Evolutionary conservation across 1,140 invertebrate genomes (phyloP), one percentile per base, ranked within the genome.

Genomic region (Drosophila bifasciata): DNA sequence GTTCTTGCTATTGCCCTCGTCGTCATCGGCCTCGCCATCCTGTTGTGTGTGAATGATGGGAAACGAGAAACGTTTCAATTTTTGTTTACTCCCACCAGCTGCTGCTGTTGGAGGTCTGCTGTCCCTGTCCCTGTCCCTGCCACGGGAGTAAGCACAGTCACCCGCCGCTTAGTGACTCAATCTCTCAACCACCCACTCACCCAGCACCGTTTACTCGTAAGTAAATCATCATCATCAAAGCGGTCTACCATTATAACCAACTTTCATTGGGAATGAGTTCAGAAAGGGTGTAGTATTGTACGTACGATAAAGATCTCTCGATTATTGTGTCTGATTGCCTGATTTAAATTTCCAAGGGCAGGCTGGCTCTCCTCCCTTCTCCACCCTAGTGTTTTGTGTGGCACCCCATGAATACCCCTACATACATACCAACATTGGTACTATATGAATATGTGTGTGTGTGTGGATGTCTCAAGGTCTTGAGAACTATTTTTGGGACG

Each of bases 1-100:
- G 61, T 73, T 67, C 76, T 88, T 89, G 56, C 76, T 83, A 51
- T 83, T 86, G 19, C 81, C 85, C 43, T 91, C 90, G 40, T 91
- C 90, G 56, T 91, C 90, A 5, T 91, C 90, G 17, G 90, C 79
- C 55, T 91, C 90, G 52, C 88, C 89, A 58, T 91, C 90, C 90
- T 91, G 74, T 15, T 46, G 69, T 21, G 19, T 3, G 19, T 3
- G n/a, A n/a, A n/a, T n/a, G n/a, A 21, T 21, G 55, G 3, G 11
- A 15, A 56, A 61, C 25, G 15, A 16, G 17, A 71, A 43, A 45
- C 25, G 32, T 0, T 36, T 36, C 0, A 36, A 36, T 36, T 13
- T 36, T 36, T 36, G 32, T 36, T 13, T 36, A 36, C 32, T 13
- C 32, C 3, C 11, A 4, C 11, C 32, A 36, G 11, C 11, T 36